phyloP scores from a whole-genome alignment of 2,797 vertebrate species.

The Telmatherina bonti region DNA sequence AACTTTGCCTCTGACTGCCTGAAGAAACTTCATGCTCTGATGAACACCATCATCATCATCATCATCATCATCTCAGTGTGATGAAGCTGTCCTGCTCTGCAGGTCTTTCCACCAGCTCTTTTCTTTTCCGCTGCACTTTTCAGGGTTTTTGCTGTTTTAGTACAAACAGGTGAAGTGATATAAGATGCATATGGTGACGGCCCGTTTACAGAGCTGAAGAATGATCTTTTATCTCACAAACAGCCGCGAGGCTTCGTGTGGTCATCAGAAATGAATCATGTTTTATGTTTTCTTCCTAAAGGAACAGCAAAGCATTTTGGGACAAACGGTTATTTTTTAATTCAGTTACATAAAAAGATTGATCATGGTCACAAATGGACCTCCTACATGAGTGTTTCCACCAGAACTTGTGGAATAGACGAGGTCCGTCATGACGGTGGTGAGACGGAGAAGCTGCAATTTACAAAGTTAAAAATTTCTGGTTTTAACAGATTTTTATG shows the following conservation, averaged over 20 bases:
- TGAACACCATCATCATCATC: conserved; percentile 61
- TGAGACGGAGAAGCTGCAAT: no score
- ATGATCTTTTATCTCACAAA: conserved; percentile 5
- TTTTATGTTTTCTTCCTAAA: no score
- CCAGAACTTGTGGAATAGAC: no score
- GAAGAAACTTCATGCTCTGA: conserved; percentile 70
- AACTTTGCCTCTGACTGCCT: conserved; percentile 58
- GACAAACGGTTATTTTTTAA: no score
- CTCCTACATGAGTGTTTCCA: no score
- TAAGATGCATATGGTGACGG: neutral
- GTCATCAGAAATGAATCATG: neutral
- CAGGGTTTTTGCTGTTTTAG: neutral
- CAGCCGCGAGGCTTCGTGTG: neutral
- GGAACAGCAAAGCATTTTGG: no score
- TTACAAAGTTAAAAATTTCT: no score
- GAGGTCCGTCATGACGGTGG: no score
- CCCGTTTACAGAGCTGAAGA: neutral
- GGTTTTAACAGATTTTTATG: no score
- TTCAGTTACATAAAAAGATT: no score
- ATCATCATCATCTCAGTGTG: conserved; percentile 59
- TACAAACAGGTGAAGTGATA: conserved; percentile 8
- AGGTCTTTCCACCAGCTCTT: conserved; percentile 48
- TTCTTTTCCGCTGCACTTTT: conserved; percentile 46
- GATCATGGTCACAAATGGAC: no score
- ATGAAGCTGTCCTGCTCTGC: conserved; percentile 64